Conservation (phyloP, 2,113 vertebrate genomes). For the Meles meles region DNA sequence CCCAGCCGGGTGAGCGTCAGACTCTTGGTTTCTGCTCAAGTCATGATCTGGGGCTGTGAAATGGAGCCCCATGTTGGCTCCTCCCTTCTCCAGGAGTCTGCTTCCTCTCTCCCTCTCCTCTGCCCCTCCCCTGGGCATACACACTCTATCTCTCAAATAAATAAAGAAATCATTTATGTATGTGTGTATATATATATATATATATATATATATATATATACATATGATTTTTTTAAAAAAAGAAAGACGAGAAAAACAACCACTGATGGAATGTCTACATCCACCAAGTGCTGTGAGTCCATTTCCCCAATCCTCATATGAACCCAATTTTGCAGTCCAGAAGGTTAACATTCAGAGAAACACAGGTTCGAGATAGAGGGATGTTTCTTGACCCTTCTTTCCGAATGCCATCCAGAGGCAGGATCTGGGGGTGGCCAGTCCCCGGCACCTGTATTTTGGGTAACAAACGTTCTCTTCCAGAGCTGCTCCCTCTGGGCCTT, state of each 20-base stretch:
- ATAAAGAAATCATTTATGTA: not conserved
- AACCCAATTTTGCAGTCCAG: not conserved
- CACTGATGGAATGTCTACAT: not conserved
- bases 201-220: too few species aligned
- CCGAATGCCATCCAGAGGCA: not conserved
- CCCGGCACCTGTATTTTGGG: not conserved
- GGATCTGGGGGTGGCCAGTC: not conserved
- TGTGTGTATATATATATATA: too few species aligned
- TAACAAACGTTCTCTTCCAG: not conserved
- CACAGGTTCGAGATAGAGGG: not conserved
- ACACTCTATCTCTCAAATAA: not conserved
- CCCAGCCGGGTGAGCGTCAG: not conserved
- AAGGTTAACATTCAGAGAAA: not conserved
- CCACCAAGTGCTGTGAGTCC: not conserved
- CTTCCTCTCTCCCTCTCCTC: not conserved
- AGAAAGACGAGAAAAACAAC: not conserved
- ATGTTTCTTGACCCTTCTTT: not conserved
- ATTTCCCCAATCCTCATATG: not conserved
- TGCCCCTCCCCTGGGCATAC: not conserved
- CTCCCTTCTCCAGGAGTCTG: not conserved
- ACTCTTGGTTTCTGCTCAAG: not conserved
- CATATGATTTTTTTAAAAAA: too few species aligned
- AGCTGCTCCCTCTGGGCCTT: not conserved
- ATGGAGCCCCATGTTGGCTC: not conserved
- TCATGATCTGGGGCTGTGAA: not conserved